These are phyloP conservation scores for Gibbula magus DNA, from an alignment of 2,888 invertebrate species.

Conservation along the genomic window DNA sequence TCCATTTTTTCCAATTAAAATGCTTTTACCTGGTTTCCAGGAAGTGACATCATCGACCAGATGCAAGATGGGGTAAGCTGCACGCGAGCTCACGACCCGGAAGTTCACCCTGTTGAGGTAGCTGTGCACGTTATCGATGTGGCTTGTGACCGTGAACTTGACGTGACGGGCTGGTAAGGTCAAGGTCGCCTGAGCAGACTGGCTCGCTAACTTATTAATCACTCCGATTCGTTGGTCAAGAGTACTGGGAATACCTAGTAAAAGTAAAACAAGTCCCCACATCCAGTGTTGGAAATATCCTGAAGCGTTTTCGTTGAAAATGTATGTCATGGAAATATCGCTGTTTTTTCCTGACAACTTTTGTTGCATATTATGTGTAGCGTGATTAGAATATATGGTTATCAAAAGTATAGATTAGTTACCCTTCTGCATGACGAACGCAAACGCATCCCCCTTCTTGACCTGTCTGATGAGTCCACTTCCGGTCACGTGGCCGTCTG, in stretches of 20 bases:
- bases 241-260: not conserved
- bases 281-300: no score
- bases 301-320: no score
- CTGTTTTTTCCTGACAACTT: no score
- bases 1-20: no score
- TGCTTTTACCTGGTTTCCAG: slow-evolving; percentile 45
- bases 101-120: slow-evolving; percentile 34
- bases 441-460: slow-evolving; percentile 38
- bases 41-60: slow-evolving; percentile 48
- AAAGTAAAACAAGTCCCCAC: no score
- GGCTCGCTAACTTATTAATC: not conserved
- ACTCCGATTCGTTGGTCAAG: not conserved
- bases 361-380: no score
- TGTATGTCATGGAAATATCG: no score
- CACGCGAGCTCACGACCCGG: slow-evolving; percentile 31
- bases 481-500: slow-evolving; percentile 38
- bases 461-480: slow-evolving; percentile 35
- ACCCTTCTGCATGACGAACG: slow-evolving; percentile 42
- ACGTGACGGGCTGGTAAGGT: not conserved
- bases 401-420: not conserved
- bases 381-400: no score
- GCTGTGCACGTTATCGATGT: slow-evolving; percentile 23
- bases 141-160: slow-evolving; percentile 31
- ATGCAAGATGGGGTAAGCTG: slow-evolving; percentile 42
- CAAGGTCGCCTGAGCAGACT: slow-evolving; percentile 18